A percentile compares a stretch with the other conserved stretches of the same genome.
Conservation (phyloP, 2,888 invertebrate species). For the Tryphoninae sp. region DNA sequence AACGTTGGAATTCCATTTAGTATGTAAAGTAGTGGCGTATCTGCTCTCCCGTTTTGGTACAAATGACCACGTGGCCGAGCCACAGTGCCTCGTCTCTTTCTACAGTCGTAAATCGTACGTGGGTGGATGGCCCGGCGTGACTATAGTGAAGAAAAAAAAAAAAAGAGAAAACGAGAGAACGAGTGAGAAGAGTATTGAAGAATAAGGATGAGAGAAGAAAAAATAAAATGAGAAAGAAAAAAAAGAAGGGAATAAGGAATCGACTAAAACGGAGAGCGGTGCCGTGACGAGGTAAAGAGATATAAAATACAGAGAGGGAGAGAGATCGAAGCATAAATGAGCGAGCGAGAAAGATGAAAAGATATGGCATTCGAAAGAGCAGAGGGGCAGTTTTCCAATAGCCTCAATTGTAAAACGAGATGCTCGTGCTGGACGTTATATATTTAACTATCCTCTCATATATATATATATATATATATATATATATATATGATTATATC, state of each 20-base stretch:
- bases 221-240: slow-evolving; percentile 26
- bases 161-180: neutral
- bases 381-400: slow-evolving; percentile 70
- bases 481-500: neutral
- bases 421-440: slow-evolving; percentile 54
- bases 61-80: slow-evolving; percentile 62
- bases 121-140: slow-evolving; percentile 66
- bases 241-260: neutral
- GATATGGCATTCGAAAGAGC: slow-evolving; percentile 62
- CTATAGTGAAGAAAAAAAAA: slow-evolving; percentile 11
- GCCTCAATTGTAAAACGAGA: slow-evolving; percentile 56
- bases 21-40: slow-evolving; percentile 70
- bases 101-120: slow-evolving; percentile 70
- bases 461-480: slow-evolving; percentile 1
- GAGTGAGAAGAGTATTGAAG: slow-evolving; percentile 30
- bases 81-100: slow-evolving; percentile 70
- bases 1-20: slow-evolving; percentile 70
- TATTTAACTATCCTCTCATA: slow-evolving; percentile 15
- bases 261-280: slow-evolving; percentile 15
- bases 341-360: slow-evolving; percentile 40
- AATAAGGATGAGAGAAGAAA: slow-evolving; percentile 18
- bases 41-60: slow-evolving; percentile 54
- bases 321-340: slow-evolving; percentile 36
- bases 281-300: slow-evolving; percentile 26
- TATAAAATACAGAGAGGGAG: slow-evolving; percentile 31